Conservation (phyloP, 1,140 invertebrate genomes). For the Zophobas morio region DNA sequence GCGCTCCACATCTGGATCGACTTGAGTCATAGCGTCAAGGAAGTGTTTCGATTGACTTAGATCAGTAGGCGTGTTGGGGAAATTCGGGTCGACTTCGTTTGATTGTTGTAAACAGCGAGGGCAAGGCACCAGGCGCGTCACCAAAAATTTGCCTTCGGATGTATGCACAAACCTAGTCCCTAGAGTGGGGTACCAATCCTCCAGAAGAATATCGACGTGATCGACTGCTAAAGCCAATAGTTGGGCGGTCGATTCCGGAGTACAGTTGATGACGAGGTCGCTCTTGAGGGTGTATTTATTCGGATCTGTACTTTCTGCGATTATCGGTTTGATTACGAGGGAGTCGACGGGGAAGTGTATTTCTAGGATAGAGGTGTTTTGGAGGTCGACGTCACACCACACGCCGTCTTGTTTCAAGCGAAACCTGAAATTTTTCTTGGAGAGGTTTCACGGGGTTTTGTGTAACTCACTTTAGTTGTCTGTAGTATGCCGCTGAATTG, state of each 20-base stretch:
- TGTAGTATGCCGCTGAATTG: constrained; percentile 62
- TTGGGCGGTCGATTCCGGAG: constrained; percentile 85
- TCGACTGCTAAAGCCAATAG: constrained; percentile 93
- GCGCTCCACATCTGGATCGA: constrained; percentile 60
- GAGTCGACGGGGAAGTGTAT: constrained; percentile 87
- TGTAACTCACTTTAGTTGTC: constrained; percentile 64
- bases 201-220: constrained; percentile 95
- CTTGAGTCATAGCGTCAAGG: constrained; percentile 50
- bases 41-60: constrained; percentile 46
- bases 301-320: constrained; percentile 70
- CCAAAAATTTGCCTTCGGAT: constrained; percentile 94
- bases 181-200: constrained; percentile 97
- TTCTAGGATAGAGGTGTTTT: constrained; percentile 88
- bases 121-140: constrained; percentile 96
- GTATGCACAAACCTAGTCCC: constrained; percentile 97
- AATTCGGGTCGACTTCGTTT: constrained; percentile 58
- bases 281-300: constrained; percentile 76
- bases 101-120: constrained; percentile 79
- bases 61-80: constrained; percentile 33
- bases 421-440: constrained; percentile 71
- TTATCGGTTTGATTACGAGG: constrained; percentile 78
- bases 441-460: constrained; percentile 15
- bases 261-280: constrained; percentile 63
- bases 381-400: constrained; percentile 89
- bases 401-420: constrained; percentile 84